A percentile compares a stretch with the other conserved stretches of the same genome.
Evolutionary conservation across 2,113 vertebrate species (phyloP).

Genomic region (Pituophis catenifer): DNA sequence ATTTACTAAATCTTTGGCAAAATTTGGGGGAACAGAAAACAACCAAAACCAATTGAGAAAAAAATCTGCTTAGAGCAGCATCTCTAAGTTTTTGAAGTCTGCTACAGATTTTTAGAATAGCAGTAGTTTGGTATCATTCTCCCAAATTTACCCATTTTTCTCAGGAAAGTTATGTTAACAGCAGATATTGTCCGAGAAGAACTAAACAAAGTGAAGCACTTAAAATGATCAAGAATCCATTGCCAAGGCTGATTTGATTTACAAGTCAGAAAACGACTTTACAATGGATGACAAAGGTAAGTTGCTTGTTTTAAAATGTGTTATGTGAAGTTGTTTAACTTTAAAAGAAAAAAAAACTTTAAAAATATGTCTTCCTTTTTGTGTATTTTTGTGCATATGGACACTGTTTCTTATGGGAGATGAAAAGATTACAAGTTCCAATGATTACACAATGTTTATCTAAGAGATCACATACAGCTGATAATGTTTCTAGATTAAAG

Average conservation of each 20-base stretch:
- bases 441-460: not conserved
- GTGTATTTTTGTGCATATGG: not conserved
- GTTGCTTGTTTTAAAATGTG: not conserved
- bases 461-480: not conserved
- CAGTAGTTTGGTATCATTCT: not conserved
- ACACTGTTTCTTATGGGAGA: not conserved
- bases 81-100: not conserved
- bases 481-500: not conserved
- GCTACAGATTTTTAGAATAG: not conserved
- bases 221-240: not conserved
- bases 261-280: slow-evolving; percentile 31
- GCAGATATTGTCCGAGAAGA: slow-evolving; percentile 20
- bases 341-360: not conserved
- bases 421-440: not conserved
- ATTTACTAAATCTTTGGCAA: not conserved
- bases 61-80: not conserved
- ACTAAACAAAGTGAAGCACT: slow-evolving; percentile 9
- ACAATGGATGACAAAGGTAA: slow-evolving; percentile 32
- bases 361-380: not conserved
- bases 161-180: not conserved
- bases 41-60: not conserved
- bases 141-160: not conserved
- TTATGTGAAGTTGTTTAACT: slow-evolving; percentile 49
- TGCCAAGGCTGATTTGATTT: not conserved
- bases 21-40: not conserved